Base-by-base conservation (phyloP, 2,113 vertebrate species). In the Anthoscopus minutus region DNA sequence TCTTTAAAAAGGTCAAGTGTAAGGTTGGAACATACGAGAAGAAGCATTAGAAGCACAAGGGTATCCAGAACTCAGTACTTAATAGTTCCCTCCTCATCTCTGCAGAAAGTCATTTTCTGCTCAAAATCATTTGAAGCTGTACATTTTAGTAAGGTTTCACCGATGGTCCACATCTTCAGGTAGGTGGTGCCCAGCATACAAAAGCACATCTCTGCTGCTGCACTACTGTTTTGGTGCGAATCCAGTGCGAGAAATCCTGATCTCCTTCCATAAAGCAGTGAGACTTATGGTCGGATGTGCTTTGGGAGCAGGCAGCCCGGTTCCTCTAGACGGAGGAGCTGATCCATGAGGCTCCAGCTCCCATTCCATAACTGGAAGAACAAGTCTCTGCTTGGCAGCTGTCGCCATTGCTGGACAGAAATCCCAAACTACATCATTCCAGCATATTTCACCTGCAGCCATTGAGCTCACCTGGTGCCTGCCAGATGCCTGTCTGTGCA, bases 1-100 rank as follows among this genome's bases (percentile, higher is more conserved):
- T 91, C 85, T 93, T 72, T 37, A 51, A 57, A 96, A 98, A 98
- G 96, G 97, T 97, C 97, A 97, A 25, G 66, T 8, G 47, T 82
- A 67, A 85, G 11, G 54, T 28, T 74, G 61, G 83, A 84, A 86
- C 76, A 74, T 78, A 48, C 71, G 27, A 81, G 22, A 77, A 69
- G 81, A 94, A 96, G 95, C 54, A 60, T 81, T 48, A 64, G 72
- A 73, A 35, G 71, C 45, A 77, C 1, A 0, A 60, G 33, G 66
- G 14, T 17, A 22, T 86, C 47, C 60, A 74, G 42, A 82, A 61
- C n/a, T 61, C 2, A 0, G 38, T 17, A 25, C 51, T 62, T 67
- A 18, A n/a, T 0, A 40, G 48, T 4, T 69, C 11, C 37, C 22
- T 85, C 42, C 51, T 83, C 38, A 42, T 54, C 57, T 45, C 89